phyloP scores from a whole-genome alignment of 2,797 vertebrate species.

The Gymnodraco acuticeps region DNA sequence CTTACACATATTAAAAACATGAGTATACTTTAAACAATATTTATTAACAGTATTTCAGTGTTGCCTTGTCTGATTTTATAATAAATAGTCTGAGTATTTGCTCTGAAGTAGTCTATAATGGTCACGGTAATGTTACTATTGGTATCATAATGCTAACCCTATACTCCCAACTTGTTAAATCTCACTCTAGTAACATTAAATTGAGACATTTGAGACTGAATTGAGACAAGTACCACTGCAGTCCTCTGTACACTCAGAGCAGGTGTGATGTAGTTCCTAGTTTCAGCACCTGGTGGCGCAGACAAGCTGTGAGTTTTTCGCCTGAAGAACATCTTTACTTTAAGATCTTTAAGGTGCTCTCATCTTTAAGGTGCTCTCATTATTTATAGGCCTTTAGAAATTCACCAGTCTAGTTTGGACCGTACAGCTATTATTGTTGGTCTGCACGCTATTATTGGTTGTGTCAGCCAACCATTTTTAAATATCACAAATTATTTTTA shows the following conservation, averaged over 20 bases:
- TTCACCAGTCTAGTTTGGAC: neutral
- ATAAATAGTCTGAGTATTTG: neutral
- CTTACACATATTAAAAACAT: too few relatives aligned
- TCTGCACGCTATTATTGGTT: neutral
- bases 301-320: neutral
- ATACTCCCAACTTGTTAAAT: neutral
- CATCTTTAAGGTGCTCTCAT: neutral
- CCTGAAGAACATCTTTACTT: neutral
- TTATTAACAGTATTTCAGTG: too few relatives aligned
- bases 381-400: neutral
- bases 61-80: too few relatives aligned
- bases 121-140: neutral
- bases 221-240: neutral
- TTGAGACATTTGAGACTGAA: neutral
- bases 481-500: neutral
- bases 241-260: neutral
- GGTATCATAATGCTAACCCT: neutral
- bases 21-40: too few relatives aligned
- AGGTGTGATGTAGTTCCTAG: neutral
- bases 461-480: neutral
- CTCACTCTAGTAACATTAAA: neutral
- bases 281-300: slow-evolving; percentile 27
- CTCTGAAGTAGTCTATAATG: neutral
- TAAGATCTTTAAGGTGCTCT: neutral
- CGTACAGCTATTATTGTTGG: neutral